Percentiles rank a stretch among this genome's conserved stretches.
Evolutionary conservation across 2,797 vertebrate genomes (phyloP).

Genomic region (Gallinago solitaria): DNA sequence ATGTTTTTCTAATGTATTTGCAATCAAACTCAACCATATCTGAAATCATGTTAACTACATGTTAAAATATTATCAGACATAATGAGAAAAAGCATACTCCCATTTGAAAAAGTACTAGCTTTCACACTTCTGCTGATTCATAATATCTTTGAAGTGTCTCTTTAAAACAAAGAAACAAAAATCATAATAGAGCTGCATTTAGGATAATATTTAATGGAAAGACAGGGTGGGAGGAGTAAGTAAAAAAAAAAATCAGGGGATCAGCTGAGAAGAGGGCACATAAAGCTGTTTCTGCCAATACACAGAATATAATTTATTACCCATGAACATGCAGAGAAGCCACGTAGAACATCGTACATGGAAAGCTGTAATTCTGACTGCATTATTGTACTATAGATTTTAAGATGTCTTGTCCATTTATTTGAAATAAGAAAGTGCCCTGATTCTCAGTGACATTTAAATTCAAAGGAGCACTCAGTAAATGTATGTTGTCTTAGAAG

Average conservation of each 20-base stretch:
- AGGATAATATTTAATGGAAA: not conserved
- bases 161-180: not conserved
- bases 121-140: not conserved
- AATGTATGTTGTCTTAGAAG: not conserved
- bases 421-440: not conserved
- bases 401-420: not conserved
- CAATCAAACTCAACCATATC: not conserved
- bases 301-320: not conserved
- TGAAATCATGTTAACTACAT: not conserved
- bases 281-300: not conserved
- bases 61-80: not conserved
- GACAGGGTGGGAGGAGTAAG: not conserved
- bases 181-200: not conserved
- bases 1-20: not conserved
- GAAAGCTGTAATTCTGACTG: not conserved
- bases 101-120: not conserved
- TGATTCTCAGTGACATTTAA: not conserved
- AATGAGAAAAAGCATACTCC: not conserved
- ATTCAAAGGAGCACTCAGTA: not conserved
- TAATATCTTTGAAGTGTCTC: not conserved
- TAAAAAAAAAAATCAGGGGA: not conserved
- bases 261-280: not conserved
- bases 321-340: not conserved
- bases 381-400: not conserved
- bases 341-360: accelerated